Evolutionary conservation across 1,140 invertebrate species (phyloP).

Genomic region (Polyergus mexicanus): DNA sequence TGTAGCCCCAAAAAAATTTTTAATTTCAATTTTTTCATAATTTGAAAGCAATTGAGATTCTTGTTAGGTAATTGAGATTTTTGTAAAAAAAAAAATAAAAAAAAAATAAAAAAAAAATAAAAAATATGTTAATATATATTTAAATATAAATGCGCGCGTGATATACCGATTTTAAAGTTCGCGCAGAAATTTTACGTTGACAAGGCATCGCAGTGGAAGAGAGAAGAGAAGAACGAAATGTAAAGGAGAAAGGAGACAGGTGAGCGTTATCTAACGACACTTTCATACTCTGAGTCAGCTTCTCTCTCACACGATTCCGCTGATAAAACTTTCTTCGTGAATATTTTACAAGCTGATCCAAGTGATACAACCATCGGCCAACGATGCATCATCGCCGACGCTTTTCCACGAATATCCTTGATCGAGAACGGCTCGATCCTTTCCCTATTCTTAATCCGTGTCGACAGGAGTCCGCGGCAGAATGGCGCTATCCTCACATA

Average conservation of each 20-base stretch:
- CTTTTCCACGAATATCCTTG: conserved; percentile 37
- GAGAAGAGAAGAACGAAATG: conserved; percentile 8
- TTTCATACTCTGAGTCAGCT: conserved; percentile 56
- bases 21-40: background rate
- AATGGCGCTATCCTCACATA: background rate
- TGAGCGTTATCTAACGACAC: conserved; percentile 51
- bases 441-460: conserved; percentile 5
- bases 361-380: conserved; percentile 60
- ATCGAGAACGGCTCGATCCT: conserved; percentile 30
- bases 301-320: conserved; percentile 38
- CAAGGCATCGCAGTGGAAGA: background rate
- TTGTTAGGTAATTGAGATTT: background rate
- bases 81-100: too few relatives aligned
- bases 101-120: background rate
- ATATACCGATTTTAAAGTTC: background rate
- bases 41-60: background rate
- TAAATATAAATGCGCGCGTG: background rate
- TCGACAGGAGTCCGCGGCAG: background rate
- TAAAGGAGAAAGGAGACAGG: conserved; percentile 30
- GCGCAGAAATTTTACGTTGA: background rate
- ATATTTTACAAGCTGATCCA: conserved; percentile 71
- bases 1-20: background rate
- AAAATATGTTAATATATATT: background rate
- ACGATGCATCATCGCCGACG: conserved; percentile 33
- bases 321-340: conserved; percentile 65